Conservation (phyloP, 2,113 vertebrate genomes). For the Pelecanoides urinatrix region DNA sequence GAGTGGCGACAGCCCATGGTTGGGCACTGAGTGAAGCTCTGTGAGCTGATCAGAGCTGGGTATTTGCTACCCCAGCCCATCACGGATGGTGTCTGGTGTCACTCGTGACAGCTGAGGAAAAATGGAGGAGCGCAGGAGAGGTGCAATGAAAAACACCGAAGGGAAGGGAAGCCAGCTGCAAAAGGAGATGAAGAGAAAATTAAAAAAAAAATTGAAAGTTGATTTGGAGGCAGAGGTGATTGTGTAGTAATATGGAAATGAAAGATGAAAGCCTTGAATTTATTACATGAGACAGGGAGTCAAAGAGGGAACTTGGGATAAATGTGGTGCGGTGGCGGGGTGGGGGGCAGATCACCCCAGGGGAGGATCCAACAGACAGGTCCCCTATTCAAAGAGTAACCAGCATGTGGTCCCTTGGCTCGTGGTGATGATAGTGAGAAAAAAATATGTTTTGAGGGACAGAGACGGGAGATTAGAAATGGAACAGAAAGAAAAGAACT, state of each 20-base stretch:
- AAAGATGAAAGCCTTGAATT: not conserved
- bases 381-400: not conserved
- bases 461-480: not conserved
- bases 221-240: not conserved
- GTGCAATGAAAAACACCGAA: not conserved
- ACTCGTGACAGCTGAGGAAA: not conserved
- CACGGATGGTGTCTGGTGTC: accelerated
- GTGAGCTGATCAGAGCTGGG: not conserved
- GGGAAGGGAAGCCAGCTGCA: not conserved
- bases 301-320: not conserved
- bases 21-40: not conserved
- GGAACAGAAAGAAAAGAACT: not conserved
- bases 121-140: not conserved
- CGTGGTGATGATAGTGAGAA: not conserved
- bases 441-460: not conserved
- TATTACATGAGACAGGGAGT: not conserved
- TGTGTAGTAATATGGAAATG: not conserved
- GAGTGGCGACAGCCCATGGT: accelerated
- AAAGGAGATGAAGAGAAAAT: not conserved
- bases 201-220: not conserved
- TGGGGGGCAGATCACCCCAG: not conserved
- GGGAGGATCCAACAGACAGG: not conserved
- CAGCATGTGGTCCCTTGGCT: not conserved
- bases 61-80: not conserved
- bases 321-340: not conserved